Base-by-base conservation (phyloP, 2,113 vertebrate species). In the Oncorhynchus keta region DNA sequence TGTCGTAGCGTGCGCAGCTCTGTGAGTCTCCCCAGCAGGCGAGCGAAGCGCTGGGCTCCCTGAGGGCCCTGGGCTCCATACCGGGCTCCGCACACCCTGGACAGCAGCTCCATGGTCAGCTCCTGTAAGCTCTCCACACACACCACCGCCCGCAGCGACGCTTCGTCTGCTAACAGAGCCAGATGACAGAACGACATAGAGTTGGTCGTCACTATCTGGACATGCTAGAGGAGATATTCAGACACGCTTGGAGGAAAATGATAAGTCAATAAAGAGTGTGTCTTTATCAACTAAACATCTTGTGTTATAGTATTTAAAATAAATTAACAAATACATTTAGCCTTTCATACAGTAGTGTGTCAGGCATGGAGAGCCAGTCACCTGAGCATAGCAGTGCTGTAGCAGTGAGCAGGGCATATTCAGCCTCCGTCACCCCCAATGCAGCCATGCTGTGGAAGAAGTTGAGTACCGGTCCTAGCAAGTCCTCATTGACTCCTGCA, bases 401-500 rank as follows among this genome's bases (percentile, higher is more conserved):
- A 12, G 96, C 97, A 6, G 94, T 93, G 12, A 98, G 96, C 73
- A 99, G 92, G 7, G 95, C 88, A n/a, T 98, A 98, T 65, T 99
- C 96, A 0, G 91, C 91, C 78, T 96, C 96, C 0, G 93, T 95
- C 80, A 97, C 91, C n/a, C 90, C 91, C 57, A 99, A 91, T 39
- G 92, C 92, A 18, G 89, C 92, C 95, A 97, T 97, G 88, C 95
- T 98, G 93, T 95, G 95, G 87, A 95, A 97, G 94, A 98, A 99
- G 91, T 94, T 95, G 83, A 97, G 93, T 39, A 97, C 86, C 0
- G 94, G 93, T 0, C 93, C 91, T 59, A 95, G 90, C 80, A 97
- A 94, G 79, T 99, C 96, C 83, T 96, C 95, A 55, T 88, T 90
- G 82, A 90, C 85, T 84, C 93, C 97, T 97, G 86, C 71, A 73